Base-by-base conservation (phyloP, 2,797 vertebrate species). In the Menidia menidia region DNA sequence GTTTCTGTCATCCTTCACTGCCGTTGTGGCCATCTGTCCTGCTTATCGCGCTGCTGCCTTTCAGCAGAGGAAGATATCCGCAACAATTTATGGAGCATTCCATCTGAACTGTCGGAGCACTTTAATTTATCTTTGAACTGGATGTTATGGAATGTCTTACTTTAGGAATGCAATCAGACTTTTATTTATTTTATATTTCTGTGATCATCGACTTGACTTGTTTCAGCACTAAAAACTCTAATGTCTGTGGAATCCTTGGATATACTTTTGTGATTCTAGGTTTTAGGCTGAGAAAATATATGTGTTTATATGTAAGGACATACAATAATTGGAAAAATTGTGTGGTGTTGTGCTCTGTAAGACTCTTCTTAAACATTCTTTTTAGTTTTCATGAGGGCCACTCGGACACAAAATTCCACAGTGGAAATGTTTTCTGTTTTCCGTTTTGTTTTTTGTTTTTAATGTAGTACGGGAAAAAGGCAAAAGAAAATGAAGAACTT, bases 111-210 rank as follows among this genome's bases (percentile, higher is more conserved):
- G 13, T 19, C 52, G 5, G 11, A 18, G 12, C 13, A 39, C 12
- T 52, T 35, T 39, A 4, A 16, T 4, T 66, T 64, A 53, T 71
- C 52, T 53, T n/a, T 48, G 12, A 8, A 53, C 70, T 15, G 16
- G 19, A 2, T 14, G 1, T 10, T 51, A 0, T 0, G 45, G 9
- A 48, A 3, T 47, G 4, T 60, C n/a, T 25, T 5, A 31, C 16
- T 30, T 16, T 10, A 6, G 18, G 4, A 63, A 60, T 18, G 44
- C n/a, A 0, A 19, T 43, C 1, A 10, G 15, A 42, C 11, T 41
- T 60, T 56, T 32, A 33, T 58, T 52, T 44, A 45, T 44, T 33
- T 25, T 25, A 25, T 25, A 25, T 25, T 25, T 25, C 25, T 25
- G 25, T 2, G 25, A 25, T 25, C 25, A 25, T 25, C 64, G 51